Conservation (phyloP, 2,113 vertebrate genomes). For the Elanus axillaris region DNA sequence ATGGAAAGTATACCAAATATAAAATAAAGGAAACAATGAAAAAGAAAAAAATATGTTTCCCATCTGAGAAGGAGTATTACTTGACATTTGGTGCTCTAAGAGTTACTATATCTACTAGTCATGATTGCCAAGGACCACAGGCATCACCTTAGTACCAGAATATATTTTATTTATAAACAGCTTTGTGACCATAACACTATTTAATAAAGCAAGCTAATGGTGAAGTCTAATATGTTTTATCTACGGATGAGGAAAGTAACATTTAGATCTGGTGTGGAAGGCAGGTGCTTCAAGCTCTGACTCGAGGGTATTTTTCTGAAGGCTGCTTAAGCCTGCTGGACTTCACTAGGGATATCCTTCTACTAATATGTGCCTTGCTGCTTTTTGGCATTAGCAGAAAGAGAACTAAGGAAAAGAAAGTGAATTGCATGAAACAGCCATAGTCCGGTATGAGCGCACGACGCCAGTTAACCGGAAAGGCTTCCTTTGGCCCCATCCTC, state of each 20-base stretch:
- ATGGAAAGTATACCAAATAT: not conserved
- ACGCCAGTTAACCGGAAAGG: not conserved
- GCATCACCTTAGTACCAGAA: not conserved
- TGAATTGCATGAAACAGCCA: not conserved
- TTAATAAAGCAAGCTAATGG: not conserved
- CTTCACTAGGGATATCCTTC: not conserved
- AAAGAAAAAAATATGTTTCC: not conserved
- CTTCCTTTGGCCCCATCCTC: not conserved
- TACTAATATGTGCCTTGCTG: not conserved
- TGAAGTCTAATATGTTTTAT: not conserved
- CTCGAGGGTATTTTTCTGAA: not conserved
- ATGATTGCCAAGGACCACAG: not conserved
- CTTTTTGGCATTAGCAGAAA: not conserved
- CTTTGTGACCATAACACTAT: not conserved
- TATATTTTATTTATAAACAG: not conserved
- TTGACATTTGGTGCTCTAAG: not conserved
- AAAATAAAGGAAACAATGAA: not conserved
- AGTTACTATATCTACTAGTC: not conserved
- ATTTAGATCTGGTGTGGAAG: not conserved
- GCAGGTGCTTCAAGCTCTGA: not conserved
- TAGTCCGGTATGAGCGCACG: not conserved
- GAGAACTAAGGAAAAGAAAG: not conserved
- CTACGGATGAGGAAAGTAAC: not conserved
- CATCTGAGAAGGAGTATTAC: not conserved
- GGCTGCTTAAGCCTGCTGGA: not conserved